These are phyloP conservation scores for Rhodophaea formosa DNA, from an alignment of 2,888 invertebrate species.

Conservation along the genomic window DNA sequence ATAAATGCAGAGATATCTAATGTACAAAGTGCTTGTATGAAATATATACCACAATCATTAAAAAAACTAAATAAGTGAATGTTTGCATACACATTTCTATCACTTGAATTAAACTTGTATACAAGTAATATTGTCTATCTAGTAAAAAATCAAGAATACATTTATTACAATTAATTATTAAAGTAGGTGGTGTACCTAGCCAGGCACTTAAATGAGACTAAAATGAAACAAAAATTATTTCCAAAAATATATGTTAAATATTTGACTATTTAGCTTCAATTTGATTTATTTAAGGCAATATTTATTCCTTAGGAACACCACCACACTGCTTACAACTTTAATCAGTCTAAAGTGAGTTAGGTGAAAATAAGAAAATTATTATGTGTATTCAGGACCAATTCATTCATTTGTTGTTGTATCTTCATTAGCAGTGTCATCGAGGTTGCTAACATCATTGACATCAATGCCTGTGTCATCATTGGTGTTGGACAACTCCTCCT, in stretches of 20 bases:
- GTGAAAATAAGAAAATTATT: not conserved
- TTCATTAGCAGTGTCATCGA: slow-evolving; percentile 55
- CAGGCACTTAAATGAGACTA: not conserved
- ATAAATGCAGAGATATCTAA: too few relatives aligned
- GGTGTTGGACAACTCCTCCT: slow-evolving; percentile 83
- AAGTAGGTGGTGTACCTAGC: not conserved
- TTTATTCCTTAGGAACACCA: not conserved
- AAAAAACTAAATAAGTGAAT: not conserved
- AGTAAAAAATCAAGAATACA: not conserved
- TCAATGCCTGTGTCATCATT: slow-evolving; percentile 80
- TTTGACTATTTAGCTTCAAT: not conserved
- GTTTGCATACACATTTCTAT: not conserved
- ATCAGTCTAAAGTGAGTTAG: slow-evolving; percentile 7
- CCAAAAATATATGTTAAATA: too few relatives aligned
- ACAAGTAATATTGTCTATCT: not conserved
- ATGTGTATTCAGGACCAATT: not conserved
- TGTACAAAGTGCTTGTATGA: too few relatives aligned
- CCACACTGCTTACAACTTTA: not conserved
- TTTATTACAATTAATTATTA: not conserved
- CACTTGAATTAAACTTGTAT: not conserved
- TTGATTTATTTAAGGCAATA: not conserved
- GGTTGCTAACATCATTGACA: slow-evolving; percentile 73
- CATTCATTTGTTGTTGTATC: slow-evolving; percentile 15
- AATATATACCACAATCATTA: too few relatives aligned
- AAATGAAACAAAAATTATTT: too few relatives aligned